Evolutionary conservation across 2,888 invertebrate genomes (phyloP).

Genomic region (Alcis repandata): DNA sequence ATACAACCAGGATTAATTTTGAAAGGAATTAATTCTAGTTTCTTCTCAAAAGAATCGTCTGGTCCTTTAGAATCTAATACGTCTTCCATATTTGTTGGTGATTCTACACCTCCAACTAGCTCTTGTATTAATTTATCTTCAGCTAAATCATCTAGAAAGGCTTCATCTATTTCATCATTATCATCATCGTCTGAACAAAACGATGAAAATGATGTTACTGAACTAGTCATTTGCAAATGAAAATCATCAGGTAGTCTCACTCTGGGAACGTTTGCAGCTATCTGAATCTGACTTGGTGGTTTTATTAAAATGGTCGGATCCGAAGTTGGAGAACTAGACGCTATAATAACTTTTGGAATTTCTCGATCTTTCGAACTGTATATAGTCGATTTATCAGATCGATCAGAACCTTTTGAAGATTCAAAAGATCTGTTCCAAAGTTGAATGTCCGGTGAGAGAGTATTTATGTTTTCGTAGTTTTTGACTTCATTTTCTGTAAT

Average conservation of each 20-base stretch:
- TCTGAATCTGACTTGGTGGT: conserved; percentile 78
- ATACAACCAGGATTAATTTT: conserved; percentile 70
- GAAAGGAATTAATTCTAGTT: conserved; percentile 79
- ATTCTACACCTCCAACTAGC: conserved; percentile 79
- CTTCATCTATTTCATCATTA: conserved; percentile 60
- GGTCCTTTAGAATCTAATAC: conserved; percentile 80
- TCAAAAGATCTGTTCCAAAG: conserved; percentile 64
- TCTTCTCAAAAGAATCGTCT: conserved; percentile 73
- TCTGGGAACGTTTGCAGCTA: conserved; percentile 77
- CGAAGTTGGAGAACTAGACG: conserved; percentile 77
- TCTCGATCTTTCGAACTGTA: conserved; percentile 63
- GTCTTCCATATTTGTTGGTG: conserved; percentile 70
- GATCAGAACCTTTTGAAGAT: conserved; percentile 50
- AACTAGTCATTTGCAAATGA: conserved; percentile 69
- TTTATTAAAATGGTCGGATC: conserved; percentile 88
- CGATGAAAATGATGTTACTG: conserved; percentile 74
- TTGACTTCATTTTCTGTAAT: conserved; percentile 57
- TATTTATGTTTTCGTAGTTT: conserved; percentile 78
- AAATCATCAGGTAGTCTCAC: conserved; percentile 82
- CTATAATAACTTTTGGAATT: conserved; percentile 83
- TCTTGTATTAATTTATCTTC: conserved; percentile 81
- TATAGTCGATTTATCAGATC: conserved; percentile 48
- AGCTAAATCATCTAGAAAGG: conserved; percentile 67
- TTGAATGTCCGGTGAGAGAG: conserved; percentile 56
- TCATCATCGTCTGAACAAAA: conserved; percentile 73